phyloP scores from a whole-genome alignment of 1,140 invertebrate species.

The Meloidogyne exigua region DNA sequence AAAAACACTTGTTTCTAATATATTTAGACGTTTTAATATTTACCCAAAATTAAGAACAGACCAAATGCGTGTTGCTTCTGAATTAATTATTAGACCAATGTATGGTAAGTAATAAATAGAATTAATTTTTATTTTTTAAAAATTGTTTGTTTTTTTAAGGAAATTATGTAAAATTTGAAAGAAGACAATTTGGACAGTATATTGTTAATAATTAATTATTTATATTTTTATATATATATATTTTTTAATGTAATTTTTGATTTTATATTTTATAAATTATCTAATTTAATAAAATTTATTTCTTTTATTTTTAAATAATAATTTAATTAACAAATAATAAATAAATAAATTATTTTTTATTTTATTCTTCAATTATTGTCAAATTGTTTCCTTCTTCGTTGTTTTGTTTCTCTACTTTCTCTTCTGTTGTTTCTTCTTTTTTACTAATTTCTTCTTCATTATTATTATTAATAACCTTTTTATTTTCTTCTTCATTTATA shows the following conservation, averaged over 20 bases:
- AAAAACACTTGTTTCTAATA: constrained; percentile 81
- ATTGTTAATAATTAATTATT: background rate
- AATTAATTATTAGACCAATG: constrained; percentile 66
- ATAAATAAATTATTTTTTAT: too few species aligned
- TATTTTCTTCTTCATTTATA: background rate
- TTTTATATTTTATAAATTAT: too few species aligned
- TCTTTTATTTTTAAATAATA: background rate
- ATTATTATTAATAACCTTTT: background rate
- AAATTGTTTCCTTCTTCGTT: background rate
- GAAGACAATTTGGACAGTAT: background rate
- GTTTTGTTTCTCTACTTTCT: too few species aligned
- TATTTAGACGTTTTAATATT: constrained; percentile 77
- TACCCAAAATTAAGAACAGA: constrained; percentile 64
- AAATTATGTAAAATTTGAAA: constrained; percentile 3
- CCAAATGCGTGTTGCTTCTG: constrained; percentile 64
- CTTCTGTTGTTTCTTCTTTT: too few species aligned
- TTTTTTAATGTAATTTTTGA: too few species aligned
- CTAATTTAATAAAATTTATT: too few species aligned
- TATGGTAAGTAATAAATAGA: constrained; percentile 52
- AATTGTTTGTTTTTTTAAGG: background rate
- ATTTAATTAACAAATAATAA: background rate
- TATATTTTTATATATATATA: background rate
- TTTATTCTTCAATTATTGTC: background rate
- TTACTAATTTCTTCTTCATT: background rate
- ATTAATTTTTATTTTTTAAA: too few species aligned